Evolutionary conservation across 2,797 vertebrate genomes (phyloP), one percentile per base, ranked within the genome.

Genomic region (Gymnothorax javanicus): DNA sequence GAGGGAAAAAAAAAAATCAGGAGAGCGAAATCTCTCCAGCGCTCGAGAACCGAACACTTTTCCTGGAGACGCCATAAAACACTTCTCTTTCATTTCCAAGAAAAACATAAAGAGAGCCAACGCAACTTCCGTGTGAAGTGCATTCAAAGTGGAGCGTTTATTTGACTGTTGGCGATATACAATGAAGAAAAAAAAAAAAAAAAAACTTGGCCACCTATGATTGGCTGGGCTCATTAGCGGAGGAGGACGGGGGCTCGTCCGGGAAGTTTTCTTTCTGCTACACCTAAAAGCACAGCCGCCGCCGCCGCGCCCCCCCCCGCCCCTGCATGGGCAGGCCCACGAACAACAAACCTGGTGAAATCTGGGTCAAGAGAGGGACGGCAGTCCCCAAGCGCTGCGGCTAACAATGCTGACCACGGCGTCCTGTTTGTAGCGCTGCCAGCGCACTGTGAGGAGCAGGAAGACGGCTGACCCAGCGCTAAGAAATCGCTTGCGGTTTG

Each of bases 401-500:
- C 27, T 25, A 43, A 8, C 20, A 15, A 43, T n/a, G 77, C 6
- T n/a, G 52, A 25, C 77, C n/a, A 17, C 11, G 50, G 54, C 52
- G 7, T 57, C 20, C 52, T n/a, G 52, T 82, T 23, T 20, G 20
- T 12, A 43, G 8, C 12, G 27, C 25, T 13, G 71, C 15, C 20
- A 54, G 60, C 12, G 60, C 33, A 13, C 13, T 1, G 59, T 7
- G 33, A 43, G 59, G 82, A 0, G 86, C 87, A 83, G 17, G 20
- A 54, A 0, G 3, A 87, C 85, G 90, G 84, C 89, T 92, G 90
- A 92, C 91, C 87, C 2, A 0, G 0, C n/a, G 85, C 7, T 27
- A 88, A 92, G 87, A 90, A 94, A 94, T 92, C 91, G 88, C 91
- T 56, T 11, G 1, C 27, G 27, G 15, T 11, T 0, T 0, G 17